phyloP scores from a whole-genome alignment of 2,113 vertebrate species.

The Catharus bicknelli region DNA sequence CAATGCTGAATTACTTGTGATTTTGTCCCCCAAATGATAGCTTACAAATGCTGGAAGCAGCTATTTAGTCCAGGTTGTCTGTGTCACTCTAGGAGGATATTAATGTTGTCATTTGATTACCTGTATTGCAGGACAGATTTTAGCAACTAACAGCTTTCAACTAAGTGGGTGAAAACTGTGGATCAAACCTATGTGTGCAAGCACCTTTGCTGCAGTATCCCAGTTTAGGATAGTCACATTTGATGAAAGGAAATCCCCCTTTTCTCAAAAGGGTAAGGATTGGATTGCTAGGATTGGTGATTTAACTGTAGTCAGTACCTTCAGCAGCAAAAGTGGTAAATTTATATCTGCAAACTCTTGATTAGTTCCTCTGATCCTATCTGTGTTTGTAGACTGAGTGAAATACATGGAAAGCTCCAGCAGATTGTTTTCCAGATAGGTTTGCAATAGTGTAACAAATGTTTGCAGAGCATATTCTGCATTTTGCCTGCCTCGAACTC shows the following conservation, averaged over 20 bases:
- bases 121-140: neutral
- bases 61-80: neutral
- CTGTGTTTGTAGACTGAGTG: neutral
- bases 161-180: neutral
- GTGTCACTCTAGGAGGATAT: neutral
- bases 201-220: neutral
- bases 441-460: neutral
- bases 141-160: neutral
- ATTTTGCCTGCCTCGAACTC: neutral
- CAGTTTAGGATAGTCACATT: neutral
- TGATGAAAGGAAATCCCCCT: neutral
- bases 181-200: rapidly evolving
- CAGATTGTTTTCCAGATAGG: neutral
- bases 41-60: neutral
- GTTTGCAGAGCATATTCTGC: neutral
- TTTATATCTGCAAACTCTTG: neutral
- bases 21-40: neutral
- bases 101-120: neutral
- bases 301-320: neutral
- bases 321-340: neutral
- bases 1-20: neutral
- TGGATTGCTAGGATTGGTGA: neutral
- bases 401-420: neutral
- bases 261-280: neutral
- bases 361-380: neutral